Conservation (phyloP, 2,888 invertebrate species). For the Lasioglossum lativentre region DNA sequence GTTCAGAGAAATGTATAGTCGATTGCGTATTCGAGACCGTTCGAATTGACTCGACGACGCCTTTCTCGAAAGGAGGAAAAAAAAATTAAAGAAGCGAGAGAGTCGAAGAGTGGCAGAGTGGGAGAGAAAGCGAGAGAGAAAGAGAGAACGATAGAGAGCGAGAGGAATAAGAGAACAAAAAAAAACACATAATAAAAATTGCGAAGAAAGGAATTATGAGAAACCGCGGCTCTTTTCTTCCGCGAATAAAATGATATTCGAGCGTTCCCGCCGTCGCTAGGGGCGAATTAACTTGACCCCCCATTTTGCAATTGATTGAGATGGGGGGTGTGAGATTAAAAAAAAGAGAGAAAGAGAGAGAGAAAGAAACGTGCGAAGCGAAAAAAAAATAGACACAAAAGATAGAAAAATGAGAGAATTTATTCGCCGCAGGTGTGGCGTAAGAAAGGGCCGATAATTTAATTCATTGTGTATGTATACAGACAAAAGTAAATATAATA, state of each 20-base stretch:
- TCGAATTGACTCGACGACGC: slow-evolving; percentile 64
- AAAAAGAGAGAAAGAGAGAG: slow-evolving; percentile 58
- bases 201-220: slow-evolving; percentile 27
- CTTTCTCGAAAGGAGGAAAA: slow-evolving; percentile 58
- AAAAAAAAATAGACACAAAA: slow-evolving; percentile 64
- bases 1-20: slow-evolving; percentile 65
- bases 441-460: slow-evolving; percentile 80
- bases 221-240: slow-evolving; percentile 63
- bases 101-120: slow-evolving; percentile 3
- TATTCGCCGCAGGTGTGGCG: slow-evolving; percentile 68
- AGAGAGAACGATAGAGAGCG: neutral
- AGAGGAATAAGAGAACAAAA: slow-evolving; percentile 24
- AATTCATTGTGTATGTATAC: slow-evolving; percentile 84
- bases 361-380: slow-evolving; percentile 56
- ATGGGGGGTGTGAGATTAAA: slow-evolving; percentile 59
- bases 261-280: slow-evolving; percentile 45
- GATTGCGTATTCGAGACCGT: slow-evolving; percentile 53
- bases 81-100: neutral
- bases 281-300: slow-evolving; percentile 50
- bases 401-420: slow-evolving; percentile 70
- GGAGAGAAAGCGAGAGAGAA: slow-evolving; percentile 23
- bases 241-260: slow-evolving; percentile 40
- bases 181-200: neutral
- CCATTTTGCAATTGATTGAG: slow-evolving; percentile 36
- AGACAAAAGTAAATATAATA: slow-evolving; percentile 82